A percentile compares a stretch with the other conserved stretches of the same genome.
Evolutionary conservation across 2,797 vertebrate species (phyloP).

Genomic region (Alosa sapidissima): DNA sequence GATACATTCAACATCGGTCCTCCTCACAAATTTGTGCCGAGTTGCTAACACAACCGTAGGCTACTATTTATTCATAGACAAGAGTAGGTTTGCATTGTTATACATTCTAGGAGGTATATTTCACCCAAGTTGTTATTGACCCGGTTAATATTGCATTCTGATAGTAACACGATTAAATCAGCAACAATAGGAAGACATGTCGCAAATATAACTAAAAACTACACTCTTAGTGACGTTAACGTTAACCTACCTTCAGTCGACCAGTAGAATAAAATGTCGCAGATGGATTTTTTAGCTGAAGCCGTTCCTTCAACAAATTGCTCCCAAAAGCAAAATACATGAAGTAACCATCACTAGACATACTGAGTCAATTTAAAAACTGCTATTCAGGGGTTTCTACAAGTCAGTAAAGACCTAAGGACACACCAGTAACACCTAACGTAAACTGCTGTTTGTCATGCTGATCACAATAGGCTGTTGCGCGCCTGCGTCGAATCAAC

Average conservation of each 20-base stretch:
- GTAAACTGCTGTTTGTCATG: background rate
- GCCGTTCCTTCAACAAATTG: conserved; percentile 73
- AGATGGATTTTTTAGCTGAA: conserved; percentile 68
- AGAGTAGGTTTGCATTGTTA: too few relatives aligned
- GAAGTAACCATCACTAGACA: conserved; percentile 53
- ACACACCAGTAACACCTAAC: background rate
- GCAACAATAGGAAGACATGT: background rate
- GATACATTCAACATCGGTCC: too few relatives aligned
- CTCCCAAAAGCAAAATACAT: conserved; percentile 78
- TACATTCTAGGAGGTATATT: too few relatives aligned
- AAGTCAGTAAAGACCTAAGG: background rate
- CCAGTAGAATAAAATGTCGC: conserved; percentile 64
- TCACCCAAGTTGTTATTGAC: too few relatives aligned
- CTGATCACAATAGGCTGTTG: background rate
- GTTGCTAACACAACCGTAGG: too few relatives aligned
- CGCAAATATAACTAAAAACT: background rate
- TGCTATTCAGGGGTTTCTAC: background rate
- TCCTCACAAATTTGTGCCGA: too few relatives aligned
- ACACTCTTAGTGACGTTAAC: background rate
- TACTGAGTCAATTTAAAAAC: background rate
- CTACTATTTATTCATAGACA: too few relatives aligned
- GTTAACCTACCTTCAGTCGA: conserved; percentile 65
- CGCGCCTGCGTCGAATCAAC: background rate
- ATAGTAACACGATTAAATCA: background rate
- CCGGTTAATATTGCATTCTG: background rate